Evolutionary conservation across 1,140 invertebrate species (phyloP).

Genomic region (Archivesica marissinica): DNA sequence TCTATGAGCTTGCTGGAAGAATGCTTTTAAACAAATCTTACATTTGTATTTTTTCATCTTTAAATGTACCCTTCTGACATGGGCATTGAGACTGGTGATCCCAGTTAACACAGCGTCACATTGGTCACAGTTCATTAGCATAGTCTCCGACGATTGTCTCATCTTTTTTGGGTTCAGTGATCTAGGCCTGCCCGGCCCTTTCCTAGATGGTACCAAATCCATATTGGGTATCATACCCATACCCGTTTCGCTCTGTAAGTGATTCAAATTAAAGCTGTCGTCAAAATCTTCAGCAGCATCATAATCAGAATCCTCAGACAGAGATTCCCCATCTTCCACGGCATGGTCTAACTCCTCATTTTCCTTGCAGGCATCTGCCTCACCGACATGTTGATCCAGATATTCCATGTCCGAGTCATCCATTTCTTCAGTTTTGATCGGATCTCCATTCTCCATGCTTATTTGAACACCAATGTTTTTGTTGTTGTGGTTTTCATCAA

Average conservation of each 20-base stretch:
- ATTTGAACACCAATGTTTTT: neutral
- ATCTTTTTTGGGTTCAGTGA: neutral
- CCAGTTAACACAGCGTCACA: constrained; percentile 38
- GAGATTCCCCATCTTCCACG: neutral
- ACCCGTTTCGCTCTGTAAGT: no score
- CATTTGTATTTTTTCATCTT: constrained; percentile 7
- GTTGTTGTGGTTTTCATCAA: neutral
- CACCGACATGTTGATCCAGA: neutral
- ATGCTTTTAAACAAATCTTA: neutral
- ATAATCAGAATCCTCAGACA: neutral
- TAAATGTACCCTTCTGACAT: constrained; percentile 41
- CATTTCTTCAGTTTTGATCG: neutral
- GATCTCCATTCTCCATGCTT: neutral
- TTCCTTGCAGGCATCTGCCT: no score
- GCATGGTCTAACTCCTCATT: neutral
- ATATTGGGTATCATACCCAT: neutral
- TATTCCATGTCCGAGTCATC: constrained; percentile 58
- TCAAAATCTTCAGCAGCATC: neutral
- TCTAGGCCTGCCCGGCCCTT: neutral
- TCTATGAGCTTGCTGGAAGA: neutral
- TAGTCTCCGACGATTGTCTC: neutral
- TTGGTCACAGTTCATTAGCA: neutral
- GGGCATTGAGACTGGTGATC: neutral
- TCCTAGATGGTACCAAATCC: no score
- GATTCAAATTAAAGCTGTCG: no score